Evolutionary conservation across 2,113 vertebrate species (phyloP).

Genomic region (Chamaea fasciata): DNA sequence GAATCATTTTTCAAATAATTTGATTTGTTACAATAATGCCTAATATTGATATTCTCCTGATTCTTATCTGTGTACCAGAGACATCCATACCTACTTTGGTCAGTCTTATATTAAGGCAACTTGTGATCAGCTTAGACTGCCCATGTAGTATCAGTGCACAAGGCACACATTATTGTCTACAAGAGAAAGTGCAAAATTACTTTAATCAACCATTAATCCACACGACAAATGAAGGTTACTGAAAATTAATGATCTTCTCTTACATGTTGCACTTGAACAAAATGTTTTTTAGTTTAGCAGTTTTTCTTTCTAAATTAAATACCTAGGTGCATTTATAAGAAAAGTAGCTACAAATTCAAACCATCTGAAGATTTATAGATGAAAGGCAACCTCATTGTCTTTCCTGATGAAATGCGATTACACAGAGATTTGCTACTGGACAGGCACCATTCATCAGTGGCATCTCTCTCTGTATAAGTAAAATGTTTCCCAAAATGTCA

Average conservation of each 20-base stretch:
- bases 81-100: not conserved
- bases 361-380: not conserved
- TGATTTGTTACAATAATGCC: not conserved
- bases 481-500: not conserved
- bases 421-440: not conserved
- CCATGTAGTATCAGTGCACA: accelerated
- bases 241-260: not conserved
- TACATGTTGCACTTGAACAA: not conserved
- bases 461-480: not conserved
- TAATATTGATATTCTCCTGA: not conserved
- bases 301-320: not conserved
- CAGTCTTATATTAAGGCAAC: not conserved
- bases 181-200: not conserved
- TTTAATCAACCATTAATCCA: not conserved
- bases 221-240: not conserved
- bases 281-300: not conserved
- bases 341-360: not conserved
- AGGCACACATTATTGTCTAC: not conserved
- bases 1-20: not conserved
- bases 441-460: not conserved
- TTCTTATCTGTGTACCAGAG: not conserved
- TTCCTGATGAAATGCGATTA: not conserved
- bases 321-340: not conserved
- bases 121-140: not conserved
- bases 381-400: not conserved